A percentile compares a stretch with the other conserved stretches of the same genome.
These are phyloP conservation scores for Petrocephalus microphthalmus DNA, from an alignment of 2,113 vertebrate species.

Conservation along the genomic window DNA sequence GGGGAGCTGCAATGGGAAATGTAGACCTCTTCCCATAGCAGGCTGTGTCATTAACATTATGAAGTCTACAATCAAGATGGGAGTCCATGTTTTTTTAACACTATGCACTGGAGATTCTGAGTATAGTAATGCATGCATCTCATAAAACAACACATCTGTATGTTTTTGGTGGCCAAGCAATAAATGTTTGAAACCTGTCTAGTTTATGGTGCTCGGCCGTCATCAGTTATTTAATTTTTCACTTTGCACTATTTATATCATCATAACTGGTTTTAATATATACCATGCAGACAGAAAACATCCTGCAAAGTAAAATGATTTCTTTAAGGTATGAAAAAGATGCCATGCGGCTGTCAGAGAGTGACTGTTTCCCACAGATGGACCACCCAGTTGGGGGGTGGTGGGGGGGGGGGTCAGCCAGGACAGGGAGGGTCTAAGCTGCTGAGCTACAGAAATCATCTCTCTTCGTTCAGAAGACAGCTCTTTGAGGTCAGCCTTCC, in stretches of 20 bases:
- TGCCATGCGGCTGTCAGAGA: not conserved
- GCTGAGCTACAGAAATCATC: not conserved
- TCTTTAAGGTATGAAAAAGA: not conserved
- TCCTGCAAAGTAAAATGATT: not conserved
- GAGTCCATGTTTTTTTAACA: not conserved
- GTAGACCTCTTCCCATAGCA: not conserved
- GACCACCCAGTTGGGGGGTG: not conserved
- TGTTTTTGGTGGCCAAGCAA: not conserved
- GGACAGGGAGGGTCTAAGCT: not conserved
- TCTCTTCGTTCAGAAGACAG: not conserved
- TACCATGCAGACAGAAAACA: conserved; percentile 6
- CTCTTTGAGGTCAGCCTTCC: not conserved
- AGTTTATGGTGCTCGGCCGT: not conserved
- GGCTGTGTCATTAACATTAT: not conserved
- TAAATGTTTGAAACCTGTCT: conserved; percentile 1
- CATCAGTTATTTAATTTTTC: conserved; percentile 4
- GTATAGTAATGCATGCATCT: not conserved
- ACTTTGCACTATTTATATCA: not conserved
- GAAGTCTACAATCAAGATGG: not conserved
- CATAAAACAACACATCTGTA: conserved; percentile 10
- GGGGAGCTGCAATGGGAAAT: not conserved
- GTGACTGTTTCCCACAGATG: not conserved
- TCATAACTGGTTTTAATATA: conserved; percentile 7
- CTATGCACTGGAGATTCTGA: not conserved
- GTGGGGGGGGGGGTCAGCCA: not conserved